phyloP scores from a whole-genome alignment of 2,888 invertebrate genomes.

The Hymenopus coronatus region DNA sequence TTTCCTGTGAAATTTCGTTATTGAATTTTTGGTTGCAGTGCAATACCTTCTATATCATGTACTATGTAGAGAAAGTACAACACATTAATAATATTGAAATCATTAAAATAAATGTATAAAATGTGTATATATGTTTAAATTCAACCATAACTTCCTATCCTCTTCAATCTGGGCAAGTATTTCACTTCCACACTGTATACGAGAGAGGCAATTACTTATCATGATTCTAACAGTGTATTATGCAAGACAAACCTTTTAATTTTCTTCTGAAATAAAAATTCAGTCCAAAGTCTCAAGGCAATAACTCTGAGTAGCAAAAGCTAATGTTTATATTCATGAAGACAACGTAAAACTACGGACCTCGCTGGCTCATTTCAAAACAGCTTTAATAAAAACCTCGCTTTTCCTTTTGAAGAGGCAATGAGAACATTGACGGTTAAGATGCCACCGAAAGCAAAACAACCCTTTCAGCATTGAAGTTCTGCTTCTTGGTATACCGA shows the following conservation, averaged over 20 bases:
- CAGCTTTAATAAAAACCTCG: neutral
- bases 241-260: neutral
- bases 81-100: too few relatives aligned
- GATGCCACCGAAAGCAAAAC: neutral
- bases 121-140: too few relatives aligned
- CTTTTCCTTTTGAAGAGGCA: neutral
- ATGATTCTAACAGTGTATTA: neutral
- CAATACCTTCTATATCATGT: too few relatives aligned
- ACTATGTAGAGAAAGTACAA: too few relatives aligned
- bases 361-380: neutral
- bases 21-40: too few relatives aligned
- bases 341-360: neutral
- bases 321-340: neutral
- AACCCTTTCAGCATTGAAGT: neutral
- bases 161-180: too few relatives aligned
- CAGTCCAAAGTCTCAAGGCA: neutral
- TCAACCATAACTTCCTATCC: too few relatives aligned
- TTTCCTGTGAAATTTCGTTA: too few relatives aligned
- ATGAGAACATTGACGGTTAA: neutral
- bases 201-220: too few relatives aligned
- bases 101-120: too few relatives aligned
- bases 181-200: too few relatives aligned
- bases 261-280: neutral
- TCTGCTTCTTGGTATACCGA: neutral
- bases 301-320: neutral